Evolutionary conservation across 1,140 invertebrate species (phyloP), one percentile per base, ranked within the genome.

Genomic region (Neotoxoptera formosana): DNA sequence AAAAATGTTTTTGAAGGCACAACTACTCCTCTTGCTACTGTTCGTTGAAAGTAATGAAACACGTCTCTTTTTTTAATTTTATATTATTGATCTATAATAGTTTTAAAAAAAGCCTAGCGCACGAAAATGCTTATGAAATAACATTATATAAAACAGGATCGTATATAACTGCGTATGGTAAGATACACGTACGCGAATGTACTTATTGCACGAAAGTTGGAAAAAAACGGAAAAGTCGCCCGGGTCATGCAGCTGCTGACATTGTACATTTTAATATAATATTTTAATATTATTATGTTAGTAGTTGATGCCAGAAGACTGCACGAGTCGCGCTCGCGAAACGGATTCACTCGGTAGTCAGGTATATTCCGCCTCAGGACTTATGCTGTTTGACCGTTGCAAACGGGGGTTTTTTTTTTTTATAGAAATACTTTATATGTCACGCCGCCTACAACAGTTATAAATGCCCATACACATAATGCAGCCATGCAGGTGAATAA

Each of bases 241-340:
- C 4, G 11, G 11, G 9, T 30, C 30, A n/a, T n/a, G 60, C 30
- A n/a, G 14, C 6, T 67, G 30, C 60, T 67, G 30, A 67, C 60
- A n/a, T 67, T 67, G 60, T 67, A n/a, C 30, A n/a, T 67, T 67
- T n/a, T 67, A n/a, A 67, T 67, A 67, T 67, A 67, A n/a, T n/a
- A n/a, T n/a, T n/a, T n/a, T 9, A 8, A 51, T 20, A 51, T 20
- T 51, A 51, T 51, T 30, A 60, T 60, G 56, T 60, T 60, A 30
- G 60, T 60, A 30, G 60, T n/a, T 67, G 25, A 67, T 67, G 30
- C 11, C 30, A 67, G 30, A 67, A 30, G 30, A 67, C 11, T 30
- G 3, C 30, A 67, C 4, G 30, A 67, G 60, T n/a, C 30, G 3
- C 60, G 11, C 9, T 4, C 51, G n/a, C 14, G 60, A 67, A 67